phyloP scores from a whole-genome alignment of 2,888 invertebrate genomes.

The Spisula solida region DNA sequence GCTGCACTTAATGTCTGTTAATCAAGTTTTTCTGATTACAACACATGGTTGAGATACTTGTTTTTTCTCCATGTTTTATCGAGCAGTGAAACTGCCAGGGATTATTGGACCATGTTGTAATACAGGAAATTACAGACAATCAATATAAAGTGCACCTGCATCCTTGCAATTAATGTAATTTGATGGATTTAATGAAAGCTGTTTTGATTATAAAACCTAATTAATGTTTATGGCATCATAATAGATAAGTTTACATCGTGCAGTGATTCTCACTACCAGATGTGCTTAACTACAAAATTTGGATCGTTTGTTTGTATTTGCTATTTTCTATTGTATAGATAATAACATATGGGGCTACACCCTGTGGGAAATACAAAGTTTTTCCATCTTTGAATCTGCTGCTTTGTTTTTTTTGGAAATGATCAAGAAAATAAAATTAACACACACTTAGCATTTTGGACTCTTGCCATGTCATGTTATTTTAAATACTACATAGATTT shows the following conservation, averaged over 20 bases:
- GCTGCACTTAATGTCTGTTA: background rate
- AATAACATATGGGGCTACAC: background rate
- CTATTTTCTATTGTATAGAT: background rate
- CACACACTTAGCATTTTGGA: too few species aligned
- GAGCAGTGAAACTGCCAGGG: background rate
- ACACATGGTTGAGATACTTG: background rate
- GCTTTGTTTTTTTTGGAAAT: too few species aligned
- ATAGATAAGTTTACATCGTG: background rate
- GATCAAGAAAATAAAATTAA: too few species aligned
- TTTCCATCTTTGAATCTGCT: too few species aligned
- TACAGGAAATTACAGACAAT: constrained; percentile 16
- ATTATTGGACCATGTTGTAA: background rate
- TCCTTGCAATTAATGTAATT: background rate
- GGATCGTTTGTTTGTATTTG: too few species aligned
- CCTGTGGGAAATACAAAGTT: too few species aligned
- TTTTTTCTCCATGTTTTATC: background rate
- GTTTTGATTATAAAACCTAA: constrained; percentile 14
- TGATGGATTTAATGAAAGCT: background rate
- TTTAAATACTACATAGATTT: too few species aligned
- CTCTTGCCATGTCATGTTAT: too few species aligned
- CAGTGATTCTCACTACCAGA: background rate
- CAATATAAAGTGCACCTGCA: constrained; percentile 1
- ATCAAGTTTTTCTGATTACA: background rate
- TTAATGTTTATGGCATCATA: constrained; percentile 1
- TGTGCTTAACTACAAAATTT: too few species aligned